Percentiles rank a stretch among this genome's conserved stretches.
phyloP scores from a whole-genome alignment of 2,797 vertebrate species.

The Anas acuta region DNA sequence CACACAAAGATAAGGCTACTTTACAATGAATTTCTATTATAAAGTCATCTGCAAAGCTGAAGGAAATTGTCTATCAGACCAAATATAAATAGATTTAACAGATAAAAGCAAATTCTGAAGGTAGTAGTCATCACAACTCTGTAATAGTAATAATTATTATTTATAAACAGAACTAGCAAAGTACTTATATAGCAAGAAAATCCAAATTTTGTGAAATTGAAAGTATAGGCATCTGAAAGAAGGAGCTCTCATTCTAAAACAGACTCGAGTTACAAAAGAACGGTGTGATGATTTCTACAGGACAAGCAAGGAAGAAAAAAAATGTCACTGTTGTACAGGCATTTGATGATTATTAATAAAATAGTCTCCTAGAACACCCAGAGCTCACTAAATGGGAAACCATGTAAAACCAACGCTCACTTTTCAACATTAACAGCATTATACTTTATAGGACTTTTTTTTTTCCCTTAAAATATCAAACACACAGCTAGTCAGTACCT shows the following conservation, averaged over 20 bases:
- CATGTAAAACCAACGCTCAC: too few relatives aligned
- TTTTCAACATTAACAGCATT: background rate
- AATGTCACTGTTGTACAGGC: background rate
- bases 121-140: background rate
- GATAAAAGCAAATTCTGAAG: background rate
- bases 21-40: background rate
- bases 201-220: background rate
- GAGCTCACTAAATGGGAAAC: background rate
- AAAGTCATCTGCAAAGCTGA: constrained; percentile 5
- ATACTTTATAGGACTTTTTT: too few relatives aligned
- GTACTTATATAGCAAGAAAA: background rate
- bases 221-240: background rate
- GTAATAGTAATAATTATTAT: background rate
- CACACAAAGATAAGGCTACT: background rate
- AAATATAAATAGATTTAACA: background rate
- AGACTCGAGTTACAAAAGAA: background rate
- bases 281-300: background rate
- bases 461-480: background rate
- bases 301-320: background rate
- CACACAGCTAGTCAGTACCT: background rate
- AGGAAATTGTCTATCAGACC: background rate
- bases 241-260: background rate
- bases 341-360: background rate
- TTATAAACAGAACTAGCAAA: background rate
- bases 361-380: background rate